These are phyloP conservation scores for Dipodomys spectabilis DNA, from an alignment of 2,113 vertebrate species.

Conservation along the genomic window DNA sequence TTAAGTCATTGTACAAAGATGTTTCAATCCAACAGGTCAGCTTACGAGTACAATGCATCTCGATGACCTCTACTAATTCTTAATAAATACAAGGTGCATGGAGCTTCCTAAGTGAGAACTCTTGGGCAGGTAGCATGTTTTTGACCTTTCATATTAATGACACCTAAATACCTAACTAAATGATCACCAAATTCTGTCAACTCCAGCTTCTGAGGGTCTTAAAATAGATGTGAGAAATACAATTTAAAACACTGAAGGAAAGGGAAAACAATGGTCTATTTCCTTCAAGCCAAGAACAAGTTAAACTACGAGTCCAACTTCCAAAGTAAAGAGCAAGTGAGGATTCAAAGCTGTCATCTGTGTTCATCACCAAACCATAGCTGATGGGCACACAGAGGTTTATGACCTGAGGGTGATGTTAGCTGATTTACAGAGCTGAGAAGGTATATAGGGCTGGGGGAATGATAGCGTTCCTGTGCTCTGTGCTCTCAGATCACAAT, in stretches of 20 bases:
- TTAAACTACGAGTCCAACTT: constrained; percentile 30
- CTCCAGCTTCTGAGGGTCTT: neutral
- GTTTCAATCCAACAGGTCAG: too few species aligned
- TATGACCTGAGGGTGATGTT: neutral
- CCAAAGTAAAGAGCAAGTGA: neutral
- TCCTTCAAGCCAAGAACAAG: neutral
- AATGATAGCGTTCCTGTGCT: neutral
- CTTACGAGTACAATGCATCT: too few species aligned
- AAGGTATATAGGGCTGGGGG: neutral
- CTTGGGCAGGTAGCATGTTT: neutral
- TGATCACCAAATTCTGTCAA: neutral
- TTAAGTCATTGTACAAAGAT: neutral
- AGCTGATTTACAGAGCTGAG: constrained; percentile 29
- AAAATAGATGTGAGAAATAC: neutral
- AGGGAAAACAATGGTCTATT: neutral
- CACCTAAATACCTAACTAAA: neutral
- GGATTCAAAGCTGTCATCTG: neutral
- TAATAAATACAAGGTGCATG: neutral
- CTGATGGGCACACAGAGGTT: constrained; percentile 19
- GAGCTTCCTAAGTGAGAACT: neutral
- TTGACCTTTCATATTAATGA: neutral
- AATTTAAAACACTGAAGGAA: neutral
- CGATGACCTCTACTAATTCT: neutral
- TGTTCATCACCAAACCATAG: constrained; percentile 1
- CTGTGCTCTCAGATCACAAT: neutral